These are phyloP conservation scores for Tetrao urogallus DNA, from an alignment of 2,113 vertebrate genomes.

Conservation along the genomic window DNA sequence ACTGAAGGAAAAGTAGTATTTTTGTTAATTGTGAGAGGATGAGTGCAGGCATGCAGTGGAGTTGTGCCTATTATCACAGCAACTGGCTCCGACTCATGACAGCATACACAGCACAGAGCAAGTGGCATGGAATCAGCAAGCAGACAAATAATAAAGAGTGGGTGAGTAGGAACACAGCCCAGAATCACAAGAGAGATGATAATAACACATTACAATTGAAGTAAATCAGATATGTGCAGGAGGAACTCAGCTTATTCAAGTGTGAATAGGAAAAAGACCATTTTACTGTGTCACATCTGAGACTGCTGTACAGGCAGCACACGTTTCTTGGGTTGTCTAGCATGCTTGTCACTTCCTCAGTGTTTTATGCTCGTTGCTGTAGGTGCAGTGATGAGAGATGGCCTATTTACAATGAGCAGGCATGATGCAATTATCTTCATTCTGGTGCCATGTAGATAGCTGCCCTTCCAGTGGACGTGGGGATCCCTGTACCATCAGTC, in stretches of 20 bases:
- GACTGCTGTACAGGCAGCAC: neutral
- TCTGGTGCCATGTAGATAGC: neutral
- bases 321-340: neutral
- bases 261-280: neutral
- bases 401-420: neutral
- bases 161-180: neutral
- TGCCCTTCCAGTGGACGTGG: neutral
- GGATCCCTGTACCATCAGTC: neutral
- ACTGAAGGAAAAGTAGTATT: neutral
- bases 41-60: neutral
- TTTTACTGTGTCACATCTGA: neutral
- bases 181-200: neutral
- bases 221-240: neutral
- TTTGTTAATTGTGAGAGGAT: neutral
- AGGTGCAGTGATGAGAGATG: neutral
- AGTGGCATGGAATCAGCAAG: neutral
- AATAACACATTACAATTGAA: neutral
- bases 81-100: neutral
- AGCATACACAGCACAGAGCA: neutral
- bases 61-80: neutral
- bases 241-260: neutral
- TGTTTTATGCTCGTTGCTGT: neutral
- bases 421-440: neutral
- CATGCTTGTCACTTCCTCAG: neutral
- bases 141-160: neutral